These are phyloP conservation scores for Myrmophylax atrothorax DNA, from an alignment of 2,113 vertebrate species.

Conservation along the genomic window DNA sequence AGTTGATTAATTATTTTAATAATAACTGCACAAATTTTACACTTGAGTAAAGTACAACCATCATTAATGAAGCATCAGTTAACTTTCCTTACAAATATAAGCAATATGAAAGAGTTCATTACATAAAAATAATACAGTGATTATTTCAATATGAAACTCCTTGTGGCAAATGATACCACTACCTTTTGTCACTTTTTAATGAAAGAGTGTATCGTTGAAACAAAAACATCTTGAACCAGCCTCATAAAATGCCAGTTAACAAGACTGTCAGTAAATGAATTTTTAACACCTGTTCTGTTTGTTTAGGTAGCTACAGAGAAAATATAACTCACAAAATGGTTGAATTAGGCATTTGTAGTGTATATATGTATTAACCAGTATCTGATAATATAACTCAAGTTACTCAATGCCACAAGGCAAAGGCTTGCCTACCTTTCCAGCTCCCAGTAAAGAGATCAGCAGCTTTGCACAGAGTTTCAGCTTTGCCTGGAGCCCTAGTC, in stretches of 20 bases:
- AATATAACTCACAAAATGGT: background rate
- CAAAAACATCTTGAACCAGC: background rate
- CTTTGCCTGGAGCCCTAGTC: background rate
- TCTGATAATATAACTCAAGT: background rate
- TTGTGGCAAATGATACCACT: background rate
- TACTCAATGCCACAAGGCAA: background rate
- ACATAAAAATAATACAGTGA: background rate
- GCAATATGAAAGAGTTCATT: background rate
- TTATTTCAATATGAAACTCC: background rate
- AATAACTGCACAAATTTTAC: background rate
- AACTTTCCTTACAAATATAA: background rate
- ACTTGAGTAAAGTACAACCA: background rate
- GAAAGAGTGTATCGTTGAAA: background rate
- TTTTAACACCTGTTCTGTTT: background rate
- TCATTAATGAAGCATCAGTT: background rate
- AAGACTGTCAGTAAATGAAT: background rate
- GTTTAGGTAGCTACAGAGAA: background rate
- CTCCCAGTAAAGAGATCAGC: background rate
- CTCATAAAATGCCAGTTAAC: background rate
- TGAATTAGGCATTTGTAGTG: background rate
- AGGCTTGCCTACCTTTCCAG: background rate
- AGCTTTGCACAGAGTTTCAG: background rate
- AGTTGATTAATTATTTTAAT: background rate
- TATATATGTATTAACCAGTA: background rate
- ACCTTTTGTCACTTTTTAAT: background rate